phyloP scores from a whole-genome alignment of 2,797 vertebrate genomes.

The Discoglossus pictus region DNA sequence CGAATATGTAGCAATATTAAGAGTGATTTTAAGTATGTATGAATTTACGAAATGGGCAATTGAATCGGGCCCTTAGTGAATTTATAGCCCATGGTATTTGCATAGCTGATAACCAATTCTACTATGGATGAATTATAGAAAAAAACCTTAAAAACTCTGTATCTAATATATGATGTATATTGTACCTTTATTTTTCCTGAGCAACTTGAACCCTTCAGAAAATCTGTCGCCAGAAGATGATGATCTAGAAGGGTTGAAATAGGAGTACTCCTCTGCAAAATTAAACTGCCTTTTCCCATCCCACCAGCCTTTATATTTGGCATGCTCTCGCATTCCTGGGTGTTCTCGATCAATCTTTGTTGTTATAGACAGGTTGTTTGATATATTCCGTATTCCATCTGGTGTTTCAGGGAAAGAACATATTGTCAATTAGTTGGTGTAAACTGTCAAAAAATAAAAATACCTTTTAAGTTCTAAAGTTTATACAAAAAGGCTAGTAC shows the following conservation, averaged over 20 bases:
- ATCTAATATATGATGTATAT: slow-evolving; percentile 16
- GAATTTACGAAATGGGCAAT: too few species aligned
- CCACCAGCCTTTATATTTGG: slow-evolving; percentile 87
- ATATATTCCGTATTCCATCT: slow-evolving; percentile 91
- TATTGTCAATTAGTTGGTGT: too few species aligned
- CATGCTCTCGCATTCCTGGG: slow-evolving; percentile 80
- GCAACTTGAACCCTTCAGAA: slow-evolving; percentile 84
- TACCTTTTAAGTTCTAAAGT: too few species aligned
- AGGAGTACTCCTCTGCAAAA: slow-evolving; percentile 85
- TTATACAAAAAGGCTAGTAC: too few species aligned
- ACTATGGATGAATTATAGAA: too few species aligned
- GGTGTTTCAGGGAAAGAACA: slow-evolving; percentile 43
- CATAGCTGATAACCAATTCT: too few species aligned
- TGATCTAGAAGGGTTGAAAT: slow-evolving; percentile 80
- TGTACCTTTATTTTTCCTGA: slow-evolving; percentile 82
- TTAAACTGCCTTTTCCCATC: slow-evolving; percentile 82
- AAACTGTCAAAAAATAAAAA: too few species aligned
- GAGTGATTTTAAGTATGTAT: too few species aligned
- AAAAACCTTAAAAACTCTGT: neutral
- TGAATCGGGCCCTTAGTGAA: too few species aligned
- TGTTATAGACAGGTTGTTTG: slow-evolving; percentile 90
- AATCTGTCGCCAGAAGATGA: slow-evolving; percentile 79
- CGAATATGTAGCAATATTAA: too few species aligned
- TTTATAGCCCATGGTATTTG: too few species aligned
- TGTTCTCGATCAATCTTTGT: slow-evolving; percentile 91